phyloP scores from a whole-genome alignment of 2,113 vertebrate genomes.

The Uria aalge region DNA sequence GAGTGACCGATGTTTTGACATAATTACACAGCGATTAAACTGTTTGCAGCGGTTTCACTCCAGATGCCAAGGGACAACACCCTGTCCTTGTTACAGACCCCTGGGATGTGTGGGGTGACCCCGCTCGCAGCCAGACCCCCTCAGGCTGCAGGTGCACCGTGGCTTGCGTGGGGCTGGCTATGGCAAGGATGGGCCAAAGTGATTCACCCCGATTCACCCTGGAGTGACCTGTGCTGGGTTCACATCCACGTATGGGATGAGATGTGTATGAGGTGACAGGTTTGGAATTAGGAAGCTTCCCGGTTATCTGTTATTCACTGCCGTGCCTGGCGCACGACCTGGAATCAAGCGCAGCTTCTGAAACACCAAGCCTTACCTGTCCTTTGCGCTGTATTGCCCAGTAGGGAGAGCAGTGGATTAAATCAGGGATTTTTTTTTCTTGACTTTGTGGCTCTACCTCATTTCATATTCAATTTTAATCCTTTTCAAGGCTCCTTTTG shows the following conservation, averaged over 20 bases:
- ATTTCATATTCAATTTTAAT: background rate
- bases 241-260: fast-evolving
- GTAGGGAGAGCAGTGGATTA: background rate
- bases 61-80: background rate
- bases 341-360: background rate
- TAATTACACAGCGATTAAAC: background rate
- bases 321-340: background rate
- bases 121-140: fast-evolving
- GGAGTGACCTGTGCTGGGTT: background rate
- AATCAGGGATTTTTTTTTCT: background rate
- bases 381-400: background rate
- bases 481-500: background rate
- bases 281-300: background rate
- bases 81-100: background rate
- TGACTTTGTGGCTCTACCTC: background rate
- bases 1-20: background rate
- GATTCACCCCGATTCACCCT: background rate
- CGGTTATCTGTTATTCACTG: background rate
- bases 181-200: fast-evolving
- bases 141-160: fast-evolving
- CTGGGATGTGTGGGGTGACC: background rate
- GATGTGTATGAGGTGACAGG: background rate
- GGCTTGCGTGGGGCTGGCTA: background rate
- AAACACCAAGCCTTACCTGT: background rate
- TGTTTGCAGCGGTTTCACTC: background rate